Percentiles rank a stretch among this genome's conserved stretches.
Evolutionary conservation across 2,888 invertebrate species (phyloP).

Genomic region (Anagyrus pseudococci): DNA sequence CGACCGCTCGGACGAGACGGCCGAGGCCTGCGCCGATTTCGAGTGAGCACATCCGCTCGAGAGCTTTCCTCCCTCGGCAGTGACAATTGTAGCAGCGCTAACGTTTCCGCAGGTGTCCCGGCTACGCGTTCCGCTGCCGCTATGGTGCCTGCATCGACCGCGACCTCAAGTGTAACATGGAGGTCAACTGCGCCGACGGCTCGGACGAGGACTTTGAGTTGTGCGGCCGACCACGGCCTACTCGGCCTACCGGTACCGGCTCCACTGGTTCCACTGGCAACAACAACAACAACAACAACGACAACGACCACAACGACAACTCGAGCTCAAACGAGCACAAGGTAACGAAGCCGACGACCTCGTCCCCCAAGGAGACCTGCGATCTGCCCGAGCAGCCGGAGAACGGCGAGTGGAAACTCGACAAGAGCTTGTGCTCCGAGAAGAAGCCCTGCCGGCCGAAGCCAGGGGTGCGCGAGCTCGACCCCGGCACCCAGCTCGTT

Average conservation of each 20-base stretch:
- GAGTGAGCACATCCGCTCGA: conserved; percentile 43
- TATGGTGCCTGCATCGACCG: conserved; percentile 61
- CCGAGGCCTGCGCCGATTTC: conserved; percentile 44
- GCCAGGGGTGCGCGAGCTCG: conserved; percentile 34
- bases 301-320: conserved; percentile 7
- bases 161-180: conserved; percentile 54
- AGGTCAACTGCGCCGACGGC: conserved; percentile 57
- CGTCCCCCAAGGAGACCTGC: conserved; percentile 40
- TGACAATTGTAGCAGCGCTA: too few species aligned
- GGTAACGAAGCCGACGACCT: neutral
- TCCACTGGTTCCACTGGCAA: conserved; percentile 11
- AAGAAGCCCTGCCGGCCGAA: conserved; percentile 43
- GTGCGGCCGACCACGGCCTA: conserved; percentile 37
- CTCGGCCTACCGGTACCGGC: too few species aligned
- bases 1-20: conserved; percentile 54
- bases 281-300: conserved; percentile 8
- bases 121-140: conserved; percentile 54
- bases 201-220: conserved; percentile 56
- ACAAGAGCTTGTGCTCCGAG: conserved; percentile 45
- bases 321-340: neutral
- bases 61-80: neutral
- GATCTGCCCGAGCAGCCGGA: conserved; percentile 47
- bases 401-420: conserved; percentile 50
- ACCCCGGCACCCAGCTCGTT: conserved; percentile 49
- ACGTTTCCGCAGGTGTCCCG: conserved; percentile 47